Base-by-base conservation (phyloP, 2,113 vertebrate genomes). In the Orthonyx spaldingii region DNA sequence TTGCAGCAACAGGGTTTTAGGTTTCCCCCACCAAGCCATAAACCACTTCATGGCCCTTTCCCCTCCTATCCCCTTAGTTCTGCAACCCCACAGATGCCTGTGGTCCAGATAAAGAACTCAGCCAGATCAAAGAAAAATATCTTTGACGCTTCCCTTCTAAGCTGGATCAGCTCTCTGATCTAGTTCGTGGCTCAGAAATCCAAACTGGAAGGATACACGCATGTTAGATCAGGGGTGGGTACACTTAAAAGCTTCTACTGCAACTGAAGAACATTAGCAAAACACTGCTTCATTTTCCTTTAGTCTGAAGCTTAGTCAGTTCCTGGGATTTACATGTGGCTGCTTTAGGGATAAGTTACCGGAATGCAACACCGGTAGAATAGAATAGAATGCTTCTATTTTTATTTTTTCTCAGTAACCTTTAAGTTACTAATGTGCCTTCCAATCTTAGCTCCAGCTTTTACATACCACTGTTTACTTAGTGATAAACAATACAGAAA, bases 111-210 rank as follows among this genome's bases (percentile, higher is more conserved):
- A 84, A 96, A 88, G 83, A 94, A 89, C 59, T 88, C 37, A 30
- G 68, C 37, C 93, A 93, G 94, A 92, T 94, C 86, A 70, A 86
- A 88, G 68, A 47, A 88, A 90, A 95, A 76, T 47, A 69, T 85
- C 85, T 92, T 84, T 83, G 77, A 77, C 2, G 12, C 49, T 91
- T 92, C 72, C 59, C 52, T 86, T 78, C 83, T 93, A 95, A 95
- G 86, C 93, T 95, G 88, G 93, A 94, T 94, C 83, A 94, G 84
- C 84, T 66, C 72, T 81, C 93, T 78, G 80, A 93, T 94, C 80
- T 63, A 88, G 79, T 66, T 90, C 75, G 66, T 11, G 35, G 79
- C 90, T 86, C 90, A 94, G 80, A 88, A 90, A 95, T 70, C 88
- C 90, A 72, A 65, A 77, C 41, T 4, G 71, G 61, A 93, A 57